Evolutionary conservation across 2,888 invertebrate genomes (phyloP).

Genomic region (Caenorhabditis zanzibari): DNA sequence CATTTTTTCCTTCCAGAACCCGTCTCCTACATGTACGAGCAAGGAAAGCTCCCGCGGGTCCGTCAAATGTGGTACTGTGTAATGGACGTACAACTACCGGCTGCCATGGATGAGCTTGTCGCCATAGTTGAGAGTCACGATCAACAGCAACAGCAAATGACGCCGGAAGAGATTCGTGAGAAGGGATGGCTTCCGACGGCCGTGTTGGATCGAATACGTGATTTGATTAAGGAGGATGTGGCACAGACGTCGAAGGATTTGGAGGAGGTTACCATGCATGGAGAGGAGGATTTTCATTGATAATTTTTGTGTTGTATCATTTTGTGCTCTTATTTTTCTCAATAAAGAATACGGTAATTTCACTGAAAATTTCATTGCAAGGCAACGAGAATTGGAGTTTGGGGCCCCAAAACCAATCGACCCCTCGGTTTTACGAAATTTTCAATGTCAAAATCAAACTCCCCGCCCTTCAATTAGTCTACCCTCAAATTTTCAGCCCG

Average conservation of each 20-base stretch:
- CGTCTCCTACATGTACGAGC: slow-evolving; percentile 70
- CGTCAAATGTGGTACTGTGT: slow-evolving; percentile 85
- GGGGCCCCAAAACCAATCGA: too few relatives aligned
- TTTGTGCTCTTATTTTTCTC: too few relatives aligned
- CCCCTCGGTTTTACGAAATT: too few relatives aligned
- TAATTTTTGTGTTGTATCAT: slow-evolving; percentile 6
- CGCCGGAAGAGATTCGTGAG: slow-evolving; percentile 32
- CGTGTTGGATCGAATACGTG: slow-evolving; percentile 70
- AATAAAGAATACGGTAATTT: too few relatives aligned
- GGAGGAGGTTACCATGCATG: slow-evolving; percentile 54
- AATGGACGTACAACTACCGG: slow-evolving; percentile 84
- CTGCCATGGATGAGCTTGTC: slow-evolving; percentile 53
- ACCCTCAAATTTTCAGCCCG: too few relatives aligned
- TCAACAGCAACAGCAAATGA: neutral
- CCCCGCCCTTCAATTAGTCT: too few relatives aligned
- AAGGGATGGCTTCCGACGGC: slow-evolving; percentile 76
- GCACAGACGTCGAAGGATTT: slow-evolving; percentile 68
- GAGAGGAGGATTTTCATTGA: slow-evolving; percentile 53
- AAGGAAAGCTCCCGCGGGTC: slow-evolving; percentile 83
- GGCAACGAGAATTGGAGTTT: too few relatives aligned
- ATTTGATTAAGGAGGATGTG: slow-evolving; percentile 79
- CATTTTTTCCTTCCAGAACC: slow-evolving; percentile 39
- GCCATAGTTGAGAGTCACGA: neutral
- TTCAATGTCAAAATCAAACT: too few relatives aligned
- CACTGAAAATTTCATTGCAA: too few relatives aligned